phyloP scores from a whole-genome alignment of 1,140 invertebrate species.

The Periplaneta americana region DNA sequence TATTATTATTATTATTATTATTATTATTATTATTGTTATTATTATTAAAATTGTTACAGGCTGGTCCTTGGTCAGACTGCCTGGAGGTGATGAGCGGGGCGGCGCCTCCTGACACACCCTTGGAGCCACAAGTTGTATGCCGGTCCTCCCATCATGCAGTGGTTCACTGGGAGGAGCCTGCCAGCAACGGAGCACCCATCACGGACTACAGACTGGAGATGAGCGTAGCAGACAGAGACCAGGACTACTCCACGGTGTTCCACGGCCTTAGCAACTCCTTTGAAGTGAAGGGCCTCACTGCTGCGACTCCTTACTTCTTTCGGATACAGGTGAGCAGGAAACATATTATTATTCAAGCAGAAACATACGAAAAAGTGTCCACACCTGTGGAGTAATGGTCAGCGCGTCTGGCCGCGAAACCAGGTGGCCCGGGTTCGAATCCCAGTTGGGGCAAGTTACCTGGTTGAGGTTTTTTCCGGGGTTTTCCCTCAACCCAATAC shows the following conservation, averaged over 20 bases:
- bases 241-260: constrained; percentile 48
- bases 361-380: too few relatives aligned
- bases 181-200: constrained; percentile 71
- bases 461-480: too few relatives aligned
- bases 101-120: constrained; percentile 67
- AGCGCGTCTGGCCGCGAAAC: too few relatives aligned
- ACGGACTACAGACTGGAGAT: constrained; percentile 73
- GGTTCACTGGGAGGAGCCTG: constrained; percentile 71
- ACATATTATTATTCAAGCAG: too few relatives aligned
- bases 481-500: too few relatives aligned
- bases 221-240: constrained; percentile 42
- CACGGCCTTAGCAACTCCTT: constrained; percentile 37
- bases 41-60: constrained; percentile 35
- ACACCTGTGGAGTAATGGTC: too few relatives aligned
- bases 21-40: too few relatives aligned
- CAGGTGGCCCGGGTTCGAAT: too few relatives aligned
- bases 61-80: constrained; percentile 69
- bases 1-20: too few relatives aligned
- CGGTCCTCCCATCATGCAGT: constrained; percentile 58
- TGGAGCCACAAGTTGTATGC: constrained; percentile 42
- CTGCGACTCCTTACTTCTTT: constrained; percentile 74
- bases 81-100: constrained; percentile 69
- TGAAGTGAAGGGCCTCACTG: constrained; percentile 65
- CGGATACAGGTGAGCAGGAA: constrained; percentile 64
- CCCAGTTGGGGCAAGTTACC: too few relatives aligned